These are phyloP conservation scores for Cygnus olor DNA, from an alignment of 2,797 vertebrate species.

Conservation along the genomic window DNA sequence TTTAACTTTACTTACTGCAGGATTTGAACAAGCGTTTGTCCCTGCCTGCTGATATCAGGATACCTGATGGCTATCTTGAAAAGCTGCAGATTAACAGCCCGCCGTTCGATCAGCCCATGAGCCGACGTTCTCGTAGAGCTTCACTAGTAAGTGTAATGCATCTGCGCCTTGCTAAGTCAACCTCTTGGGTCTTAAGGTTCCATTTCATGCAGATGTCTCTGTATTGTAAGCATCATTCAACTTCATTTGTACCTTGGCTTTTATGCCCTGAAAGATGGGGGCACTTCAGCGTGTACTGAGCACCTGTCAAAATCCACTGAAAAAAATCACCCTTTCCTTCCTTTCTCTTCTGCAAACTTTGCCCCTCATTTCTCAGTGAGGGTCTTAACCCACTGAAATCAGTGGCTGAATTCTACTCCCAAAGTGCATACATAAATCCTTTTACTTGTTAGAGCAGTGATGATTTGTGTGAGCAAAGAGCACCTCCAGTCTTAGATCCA, in stretches of 20 bases:
- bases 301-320: background rate
- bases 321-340: background rate
- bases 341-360: background rate
- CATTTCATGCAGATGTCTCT: background rate
- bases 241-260: background rate
- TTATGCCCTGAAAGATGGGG: background rate
- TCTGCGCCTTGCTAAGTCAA: background rate
- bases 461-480: background rate
- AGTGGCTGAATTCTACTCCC: background rate
- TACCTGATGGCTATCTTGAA: constrained; percentile 96
- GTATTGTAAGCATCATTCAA: rapidly evolving
- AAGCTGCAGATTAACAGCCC: constrained; percentile 96
- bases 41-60: constrained; percentile 96
- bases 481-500: background rate
- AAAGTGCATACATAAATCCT: background rate
- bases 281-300: background rate
- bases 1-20: constrained; percentile 64
- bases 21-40: constrained; percentile 97
- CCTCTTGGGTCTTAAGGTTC: background rate
- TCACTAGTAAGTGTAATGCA: constrained; percentile 85
- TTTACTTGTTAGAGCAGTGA: background rate
- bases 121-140: constrained; percentile 89
- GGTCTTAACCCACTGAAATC: background rate
- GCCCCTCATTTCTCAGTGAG: background rate
- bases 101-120: constrained; percentile 94